Evolutionary conservation across 1,140 invertebrate genomes (phyloP).

Genomic region (Adelges cooleyi): DNA sequence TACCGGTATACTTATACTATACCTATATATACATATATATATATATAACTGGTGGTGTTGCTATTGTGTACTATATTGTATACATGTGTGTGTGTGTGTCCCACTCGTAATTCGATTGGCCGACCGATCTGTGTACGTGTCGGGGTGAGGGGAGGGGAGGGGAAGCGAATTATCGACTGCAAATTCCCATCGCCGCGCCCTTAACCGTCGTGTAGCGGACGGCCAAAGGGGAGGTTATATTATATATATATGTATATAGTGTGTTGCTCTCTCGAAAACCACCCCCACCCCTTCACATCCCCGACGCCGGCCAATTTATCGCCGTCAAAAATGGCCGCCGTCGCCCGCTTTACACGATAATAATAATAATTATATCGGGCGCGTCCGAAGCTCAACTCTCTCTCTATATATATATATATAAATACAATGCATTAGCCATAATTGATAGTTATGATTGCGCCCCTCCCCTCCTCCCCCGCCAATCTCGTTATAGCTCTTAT

Average conservation of each 20-base stretch:
- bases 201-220: too few relatives aligned
- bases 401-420: too few relatives aligned
- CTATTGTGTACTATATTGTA: too few relatives aligned
- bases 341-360: too few relatives aligned
- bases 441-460: slow-evolving; percentile 26
- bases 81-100: not conserved
- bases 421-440: slow-evolving; percentile 23
- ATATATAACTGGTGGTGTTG: too few relatives aligned
- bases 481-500: too few relatives aligned
- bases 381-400: slow-evolving; percentile 11
- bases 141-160: not conserved
- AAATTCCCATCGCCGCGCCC: too few relatives aligned
- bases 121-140: not conserved
- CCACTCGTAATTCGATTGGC: not conserved
- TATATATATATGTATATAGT: too few relatives aligned
- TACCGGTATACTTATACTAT: too few relatives aligned
- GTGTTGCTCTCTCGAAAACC: not conserved
- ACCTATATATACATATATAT: not conserved
- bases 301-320: slow-evolving; percentile 8
- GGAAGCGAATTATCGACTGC: not conserved
- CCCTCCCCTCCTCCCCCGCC: not conserved
- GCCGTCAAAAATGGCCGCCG: slow-evolving; percentile 19
- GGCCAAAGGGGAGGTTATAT: too few relatives aligned
- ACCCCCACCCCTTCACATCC: not conserved
- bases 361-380: slow-evolving; percentile 15